Evolutionary conservation across 2,888 invertebrate genomes (phyloP).

Genomic region (Antheraea yamamai): DNA sequence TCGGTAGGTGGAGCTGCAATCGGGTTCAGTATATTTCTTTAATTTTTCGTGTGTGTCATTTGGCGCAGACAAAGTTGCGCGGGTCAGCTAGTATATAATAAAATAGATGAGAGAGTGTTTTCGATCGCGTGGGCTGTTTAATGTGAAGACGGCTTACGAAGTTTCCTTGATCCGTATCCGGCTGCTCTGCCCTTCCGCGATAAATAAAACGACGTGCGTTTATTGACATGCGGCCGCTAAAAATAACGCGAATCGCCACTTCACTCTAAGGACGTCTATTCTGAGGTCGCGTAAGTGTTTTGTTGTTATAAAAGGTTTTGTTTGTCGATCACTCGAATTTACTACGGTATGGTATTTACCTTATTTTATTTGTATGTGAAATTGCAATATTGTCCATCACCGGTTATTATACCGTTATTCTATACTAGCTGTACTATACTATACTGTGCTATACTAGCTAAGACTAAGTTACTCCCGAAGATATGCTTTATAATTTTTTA

Average conservation of each 20-base stretch:
- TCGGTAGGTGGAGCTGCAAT: too few species aligned
- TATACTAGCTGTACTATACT: too few species aligned
- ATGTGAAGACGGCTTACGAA: conserved; percentile 9
- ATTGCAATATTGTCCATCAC: neutral
- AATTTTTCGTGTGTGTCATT: too few species aligned
- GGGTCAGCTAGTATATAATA: too few species aligned
- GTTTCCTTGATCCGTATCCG: conserved; percentile 66
- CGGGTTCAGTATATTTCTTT: too few species aligned
- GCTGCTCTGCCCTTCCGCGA: conserved; percentile 58
- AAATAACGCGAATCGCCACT: conserved; percentile 40
- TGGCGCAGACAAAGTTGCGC: too few species aligned
- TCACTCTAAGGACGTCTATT: conserved; percentile 7
- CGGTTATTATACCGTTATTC: neutral
- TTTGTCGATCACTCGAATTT: neutral
- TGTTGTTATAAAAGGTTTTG: conserved; percentile 13
- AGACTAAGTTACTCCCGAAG: too few species aligned
- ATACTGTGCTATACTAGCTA: neutral
- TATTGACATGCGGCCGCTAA: conserved; percentile 57
- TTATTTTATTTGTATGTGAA: neutral
- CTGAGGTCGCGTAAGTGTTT: conserved; percentile 16
- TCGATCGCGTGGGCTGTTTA: neutral
- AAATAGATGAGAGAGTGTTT: neutral
- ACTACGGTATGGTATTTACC: neutral
- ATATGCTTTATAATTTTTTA: too few species aligned
- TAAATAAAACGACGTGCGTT: conserved; percentile 40